Evolutionary conservation across 2,888 invertebrate species (phyloP).

Genomic region (Netelia inedita): DNA sequence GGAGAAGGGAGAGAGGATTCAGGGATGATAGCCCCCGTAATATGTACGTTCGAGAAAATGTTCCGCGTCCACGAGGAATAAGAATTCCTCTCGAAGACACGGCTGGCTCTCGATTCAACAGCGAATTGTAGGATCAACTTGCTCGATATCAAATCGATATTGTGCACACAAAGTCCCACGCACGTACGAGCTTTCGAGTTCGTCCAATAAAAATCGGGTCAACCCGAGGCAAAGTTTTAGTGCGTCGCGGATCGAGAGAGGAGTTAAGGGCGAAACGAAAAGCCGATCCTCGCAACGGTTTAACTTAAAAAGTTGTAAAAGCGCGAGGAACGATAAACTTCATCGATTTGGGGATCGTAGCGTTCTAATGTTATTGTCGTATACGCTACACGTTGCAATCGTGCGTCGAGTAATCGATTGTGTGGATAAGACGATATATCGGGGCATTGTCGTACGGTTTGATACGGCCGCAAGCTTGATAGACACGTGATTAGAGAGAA

Average conservation of each 20-base stretch:
- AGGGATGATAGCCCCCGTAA: conserved; percentile 19
- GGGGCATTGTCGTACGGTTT: conserved; percentile 25
- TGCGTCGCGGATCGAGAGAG: conserved; percentile 4
- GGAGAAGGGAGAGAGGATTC: not conserved
- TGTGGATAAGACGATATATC: not conserved
- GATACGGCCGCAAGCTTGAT: conserved; percentile 23
- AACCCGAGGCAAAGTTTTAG: conserved; percentile 45
- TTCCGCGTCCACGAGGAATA: conserved; percentile 1
- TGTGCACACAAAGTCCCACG: conserved; percentile 34
- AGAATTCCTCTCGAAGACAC: conserved; percentile 25
- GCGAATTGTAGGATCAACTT: conserved; percentile 50
- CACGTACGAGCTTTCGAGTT: conserved; percentile 30
- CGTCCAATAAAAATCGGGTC: conserved; percentile 47
- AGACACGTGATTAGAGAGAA: conserved; percentile 54
- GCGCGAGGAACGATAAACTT: not conserved
- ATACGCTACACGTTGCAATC: too few species aligned
- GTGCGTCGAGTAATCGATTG: too few species aligned
- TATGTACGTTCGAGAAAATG: conserved; percentile 1
- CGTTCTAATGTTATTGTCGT: not conserved
- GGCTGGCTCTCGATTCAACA: conserved; percentile 2
- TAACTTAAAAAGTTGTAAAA: conserved; percentile 23
- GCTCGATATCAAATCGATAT: conserved; percentile 54
- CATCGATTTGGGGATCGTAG: not conserved
- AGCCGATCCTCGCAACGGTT: conserved; percentile 22
- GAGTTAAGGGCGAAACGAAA: not conserved